Conservation (phyloP, 2,797 vertebrate genomes). For the Anabacerthia variegaticeps region DNA sequence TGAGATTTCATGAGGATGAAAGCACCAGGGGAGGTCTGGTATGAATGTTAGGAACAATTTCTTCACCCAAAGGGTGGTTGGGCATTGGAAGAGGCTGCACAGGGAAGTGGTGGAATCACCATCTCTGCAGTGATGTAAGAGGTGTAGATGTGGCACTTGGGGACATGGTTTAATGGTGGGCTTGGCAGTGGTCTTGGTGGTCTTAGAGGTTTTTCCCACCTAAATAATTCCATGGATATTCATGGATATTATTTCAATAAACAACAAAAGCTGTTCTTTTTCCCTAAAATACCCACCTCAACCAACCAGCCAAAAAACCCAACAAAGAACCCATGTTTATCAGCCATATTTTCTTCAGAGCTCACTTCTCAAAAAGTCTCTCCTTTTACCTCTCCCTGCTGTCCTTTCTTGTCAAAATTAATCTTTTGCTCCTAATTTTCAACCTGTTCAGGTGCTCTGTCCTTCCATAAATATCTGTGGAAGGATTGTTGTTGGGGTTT, state of each 20-base stretch:
- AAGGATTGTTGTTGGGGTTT: neutral
- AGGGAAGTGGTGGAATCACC: neutral
- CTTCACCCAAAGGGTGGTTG: neutral
- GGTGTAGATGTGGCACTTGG: neutral
- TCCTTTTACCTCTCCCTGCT: neutral
- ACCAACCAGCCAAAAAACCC: fast-evolving
- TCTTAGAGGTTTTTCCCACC: neutral
- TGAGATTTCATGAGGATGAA: too few species aligned
- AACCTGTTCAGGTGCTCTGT: neutral
- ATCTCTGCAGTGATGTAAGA: neutral
- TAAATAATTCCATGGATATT: neutral
- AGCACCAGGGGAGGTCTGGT: neutral
- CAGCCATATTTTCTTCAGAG: neutral
- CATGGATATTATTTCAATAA: neutral
- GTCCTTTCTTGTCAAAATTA: neutral
- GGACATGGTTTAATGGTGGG: neutral
- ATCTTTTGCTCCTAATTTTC: neutral
- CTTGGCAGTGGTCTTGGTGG: neutral
- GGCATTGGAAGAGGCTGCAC: neutral
- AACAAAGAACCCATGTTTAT: neutral
- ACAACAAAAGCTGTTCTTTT: neutral
- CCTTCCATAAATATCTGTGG: neutral
- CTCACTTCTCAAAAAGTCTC: neutral
- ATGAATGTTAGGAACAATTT: neutral
- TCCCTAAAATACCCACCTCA: neutral